These are phyloP conservation scores for Antechinus flavipes DNA, from an alignment of 2,113 vertebrate genomes.

Conservation along the genomic window DNA sequence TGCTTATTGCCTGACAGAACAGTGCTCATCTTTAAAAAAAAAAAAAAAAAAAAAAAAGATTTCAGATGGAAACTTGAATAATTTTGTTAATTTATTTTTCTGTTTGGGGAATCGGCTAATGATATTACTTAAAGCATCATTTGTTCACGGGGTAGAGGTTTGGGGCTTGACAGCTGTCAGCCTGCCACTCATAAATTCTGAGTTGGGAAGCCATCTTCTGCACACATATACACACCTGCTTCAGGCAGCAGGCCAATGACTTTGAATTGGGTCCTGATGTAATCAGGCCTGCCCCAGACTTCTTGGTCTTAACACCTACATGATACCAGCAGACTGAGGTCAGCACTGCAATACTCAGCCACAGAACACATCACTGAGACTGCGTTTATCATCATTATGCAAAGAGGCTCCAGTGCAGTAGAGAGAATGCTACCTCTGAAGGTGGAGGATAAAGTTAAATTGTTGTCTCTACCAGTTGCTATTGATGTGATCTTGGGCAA, in stretches of 20 bases:
- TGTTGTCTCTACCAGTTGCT: neutral
- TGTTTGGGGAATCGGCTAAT: neutral
- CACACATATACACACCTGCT: neutral
- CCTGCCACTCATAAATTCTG: neutral
- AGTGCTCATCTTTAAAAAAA: neutral
- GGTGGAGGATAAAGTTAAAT: neutral
- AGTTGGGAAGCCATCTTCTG: neutral
- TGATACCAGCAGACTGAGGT: constrained; percentile 13
- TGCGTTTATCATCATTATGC: neutral
- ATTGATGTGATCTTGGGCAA: neutral
- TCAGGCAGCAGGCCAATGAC: neutral
- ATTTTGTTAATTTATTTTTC: neutral
- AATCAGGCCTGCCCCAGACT: neutral
- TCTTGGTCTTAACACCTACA: neutral
- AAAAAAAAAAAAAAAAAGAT: neutral
- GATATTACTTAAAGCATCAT: neutral
- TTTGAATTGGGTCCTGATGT: neutral
- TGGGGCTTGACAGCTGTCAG: neutral
- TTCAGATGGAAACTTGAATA: neutral
- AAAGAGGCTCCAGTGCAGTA: neutral
- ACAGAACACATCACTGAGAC: neutral
- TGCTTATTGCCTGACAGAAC: neutral
- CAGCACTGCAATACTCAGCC: neutral
- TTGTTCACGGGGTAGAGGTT: neutral
- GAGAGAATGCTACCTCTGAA: neutral